Evolutionary conservation across 2,113 vertebrate species (phyloP).

Genomic region (Pterophyllum scalare): DNA sequence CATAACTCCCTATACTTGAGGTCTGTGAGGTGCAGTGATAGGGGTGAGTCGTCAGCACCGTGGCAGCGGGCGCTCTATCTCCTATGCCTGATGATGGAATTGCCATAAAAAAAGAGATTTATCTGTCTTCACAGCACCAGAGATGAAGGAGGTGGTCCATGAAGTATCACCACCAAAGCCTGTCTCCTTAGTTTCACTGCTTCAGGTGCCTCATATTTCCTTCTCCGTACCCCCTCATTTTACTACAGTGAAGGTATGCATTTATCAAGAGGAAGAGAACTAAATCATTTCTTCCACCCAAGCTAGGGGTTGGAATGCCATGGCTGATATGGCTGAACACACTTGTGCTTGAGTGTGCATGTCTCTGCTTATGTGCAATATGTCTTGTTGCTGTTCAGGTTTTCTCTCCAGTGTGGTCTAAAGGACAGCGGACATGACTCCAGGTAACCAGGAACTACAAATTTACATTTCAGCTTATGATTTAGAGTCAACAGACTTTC

Average conservation of each 20-base stretch:
- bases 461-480: conserved; percentile 20
- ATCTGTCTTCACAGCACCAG: conserved; percentile 73
- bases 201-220: conserved; percentile 75
- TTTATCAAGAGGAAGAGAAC: conserved; percentile 66
- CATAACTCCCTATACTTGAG: conserved; percentile 56
- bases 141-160: conserved; percentile 70
- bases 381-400: conserved; percentile 8
- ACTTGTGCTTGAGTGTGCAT: conserved; percentile 44
- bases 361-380: conserved; percentile 27
- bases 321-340: conserved; percentile 63
- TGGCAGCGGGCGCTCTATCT: conserved; percentile 67
- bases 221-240: conserved; percentile 54
- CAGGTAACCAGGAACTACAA: neutral
- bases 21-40: conserved; percentile 47
- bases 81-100: conserved; percentile 69
- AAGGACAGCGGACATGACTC: conserved; percentile 12
- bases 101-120: conserved; percentile 74
- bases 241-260: conserved; percentile 66
- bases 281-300: conserved; percentile 68
- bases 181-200: conserved; percentile 58
- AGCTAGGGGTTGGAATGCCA: conserved; percentile 73
- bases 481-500: conserved; percentile 3
- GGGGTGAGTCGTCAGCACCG: conserved; percentile 63
- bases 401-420: conserved; percentile 9
- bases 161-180: conserved; percentile 50